Conservation (phyloP, 1,140 invertebrate genomes). For the Pemphigus obesinymphae region DNA sequence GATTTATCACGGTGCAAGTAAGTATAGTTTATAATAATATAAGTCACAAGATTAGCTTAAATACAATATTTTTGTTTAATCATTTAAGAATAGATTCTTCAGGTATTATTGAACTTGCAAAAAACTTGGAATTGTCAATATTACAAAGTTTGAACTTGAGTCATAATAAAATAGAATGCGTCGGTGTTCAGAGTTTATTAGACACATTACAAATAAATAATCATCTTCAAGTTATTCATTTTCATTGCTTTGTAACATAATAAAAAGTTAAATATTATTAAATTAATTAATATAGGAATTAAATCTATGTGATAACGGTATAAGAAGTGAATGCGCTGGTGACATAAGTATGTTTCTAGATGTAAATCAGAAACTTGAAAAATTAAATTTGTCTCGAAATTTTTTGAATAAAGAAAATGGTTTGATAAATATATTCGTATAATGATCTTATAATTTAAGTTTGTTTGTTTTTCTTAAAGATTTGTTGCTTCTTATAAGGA, state of each 20-base stretch:
- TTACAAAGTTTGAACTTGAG: not conserved
- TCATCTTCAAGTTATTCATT: not conserved
- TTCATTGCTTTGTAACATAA: not conserved
- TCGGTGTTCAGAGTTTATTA: not conserved
- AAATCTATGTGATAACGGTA: not conserved
- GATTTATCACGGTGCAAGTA: not conserved
- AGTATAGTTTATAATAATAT: too few relatives aligned
- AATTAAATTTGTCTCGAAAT: conserved; percentile 15
- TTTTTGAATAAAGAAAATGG: conserved; percentile 1
- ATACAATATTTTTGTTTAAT: not conserved
- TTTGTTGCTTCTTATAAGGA: not conserved
- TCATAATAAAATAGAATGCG: not conserved
- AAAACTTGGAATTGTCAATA: too few relatives aligned
- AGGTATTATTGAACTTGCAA: not conserved
- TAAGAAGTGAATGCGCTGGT: not conserved
- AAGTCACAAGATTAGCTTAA: not conserved
- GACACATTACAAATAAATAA: not conserved
- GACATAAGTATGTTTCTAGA: not conserved
- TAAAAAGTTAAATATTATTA: not conserved
- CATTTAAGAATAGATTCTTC: not conserved
- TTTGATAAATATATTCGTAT: not conserved
- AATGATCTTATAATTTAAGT: not conserved
- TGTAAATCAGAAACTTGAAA: not conserved
- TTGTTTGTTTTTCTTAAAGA: not conserved
- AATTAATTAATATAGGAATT: not conserved